Conservation (phyloP, 2,888 invertebrate species). For the Gari tellinella region DNA sequence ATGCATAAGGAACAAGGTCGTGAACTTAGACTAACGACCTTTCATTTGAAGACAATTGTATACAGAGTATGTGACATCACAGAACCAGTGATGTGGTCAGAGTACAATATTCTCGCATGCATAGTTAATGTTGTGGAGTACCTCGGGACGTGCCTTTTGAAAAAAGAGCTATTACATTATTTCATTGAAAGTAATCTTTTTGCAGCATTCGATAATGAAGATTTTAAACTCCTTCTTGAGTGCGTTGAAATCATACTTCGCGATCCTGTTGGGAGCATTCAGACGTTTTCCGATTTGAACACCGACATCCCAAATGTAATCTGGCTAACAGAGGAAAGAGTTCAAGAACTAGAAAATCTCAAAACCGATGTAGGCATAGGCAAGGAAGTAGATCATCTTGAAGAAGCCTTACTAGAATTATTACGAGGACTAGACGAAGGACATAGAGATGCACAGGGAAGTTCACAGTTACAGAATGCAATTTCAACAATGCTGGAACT, state of each 20-base stretch:
- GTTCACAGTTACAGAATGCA: background rate
- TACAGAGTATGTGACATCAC: too few relatives aligned
- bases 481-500: background rate
- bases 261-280: background rate
- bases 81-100: too few relatives aligned
- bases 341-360: background rate
- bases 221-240: background rate
- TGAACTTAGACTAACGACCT: constrained; percentile 14
- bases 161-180: constrained; percentile 1
- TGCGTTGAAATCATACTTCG: background rate
- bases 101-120: too few relatives aligned
- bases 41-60: constrained; percentile 5
- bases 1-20: background rate
- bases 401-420: background rate
- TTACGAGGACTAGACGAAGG: background rate
- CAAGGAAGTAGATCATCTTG: background rate
- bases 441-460: background rate
- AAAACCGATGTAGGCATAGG: background rate
- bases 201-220: constrained; percentile 1
- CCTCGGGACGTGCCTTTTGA: too few relatives aligned
- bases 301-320: background rate
- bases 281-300: too few relatives aligned
- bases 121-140: too few relatives aligned
- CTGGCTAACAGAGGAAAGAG: background rate
- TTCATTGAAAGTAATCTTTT: constrained; percentile 2